phyloP scores from a whole-genome alignment of 2,113 vertebrate species.

The Myodes glareolus region DNA sequence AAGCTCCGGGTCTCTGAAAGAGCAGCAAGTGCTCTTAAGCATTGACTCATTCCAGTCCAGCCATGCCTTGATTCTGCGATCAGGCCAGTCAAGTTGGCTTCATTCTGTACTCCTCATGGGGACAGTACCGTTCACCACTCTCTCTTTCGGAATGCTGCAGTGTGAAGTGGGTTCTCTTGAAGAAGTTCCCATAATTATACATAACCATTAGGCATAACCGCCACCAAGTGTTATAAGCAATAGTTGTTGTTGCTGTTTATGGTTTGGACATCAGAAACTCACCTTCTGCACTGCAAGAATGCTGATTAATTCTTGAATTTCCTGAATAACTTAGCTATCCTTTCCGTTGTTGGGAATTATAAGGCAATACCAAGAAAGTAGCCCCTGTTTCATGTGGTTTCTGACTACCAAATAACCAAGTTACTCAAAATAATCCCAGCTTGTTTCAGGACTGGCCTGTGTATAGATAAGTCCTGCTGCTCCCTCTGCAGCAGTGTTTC shows the following conservation, averaged over 20 bases:
- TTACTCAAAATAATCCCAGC: neutral
- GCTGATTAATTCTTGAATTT: neutral
- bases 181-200: neutral
- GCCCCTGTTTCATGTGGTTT: neutral
- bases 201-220: neutral
- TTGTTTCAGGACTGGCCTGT: neutral
- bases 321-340: neutral
- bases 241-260: too few species aligned
- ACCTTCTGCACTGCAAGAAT: neutral
- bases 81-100: neutral
- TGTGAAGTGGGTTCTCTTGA: neutral
- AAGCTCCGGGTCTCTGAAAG: neutral
- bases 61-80: neutral
- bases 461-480: neutral
- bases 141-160: neutral
- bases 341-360: neutral
- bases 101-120: neutral
- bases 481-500: neutral
- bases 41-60: too few species aligned
- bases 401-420: neutral
- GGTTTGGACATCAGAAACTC: constrained; percentile 32
- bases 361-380: neutral
- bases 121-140: neutral
- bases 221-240: neutral
- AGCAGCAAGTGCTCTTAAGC: too few species aligned